A percentile compares a stretch with the other conserved stretches of the same genome.
These are phyloP conservation scores for Hapalemur alaotrensis DNA, from an alignment of 2,797 vertebrate genomes.

Conservation along the genomic window DNA sequence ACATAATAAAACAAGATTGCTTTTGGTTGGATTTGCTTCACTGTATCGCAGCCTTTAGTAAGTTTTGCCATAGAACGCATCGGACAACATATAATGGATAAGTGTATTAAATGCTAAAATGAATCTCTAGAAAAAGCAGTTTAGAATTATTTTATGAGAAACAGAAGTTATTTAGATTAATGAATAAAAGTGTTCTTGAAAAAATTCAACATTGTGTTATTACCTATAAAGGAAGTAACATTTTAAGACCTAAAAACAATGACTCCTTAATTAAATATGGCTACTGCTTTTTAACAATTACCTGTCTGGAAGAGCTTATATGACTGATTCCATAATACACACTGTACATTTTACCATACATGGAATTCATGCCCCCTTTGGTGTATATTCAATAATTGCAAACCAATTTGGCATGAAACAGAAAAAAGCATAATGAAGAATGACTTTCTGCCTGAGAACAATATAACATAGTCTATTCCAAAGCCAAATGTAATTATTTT, in stretches of 20 bases:
- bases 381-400: neutral
- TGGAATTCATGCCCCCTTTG: neutral
- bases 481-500: conserved; percentile 43
- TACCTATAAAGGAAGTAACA: neutral
- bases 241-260: neutral
- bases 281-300: neutral
- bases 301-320: neutral
- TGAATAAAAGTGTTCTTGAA: neutral
- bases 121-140: neutral
- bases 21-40: conserved; percentile 42
- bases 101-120: conserved; percentile 19
- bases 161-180: conserved; percentile 24
- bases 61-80: neutral
- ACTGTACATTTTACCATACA: neutral
- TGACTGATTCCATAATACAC: neutral
- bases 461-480: neutral
- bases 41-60: neutral
- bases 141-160: conserved; percentile 10
- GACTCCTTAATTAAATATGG: neutral
- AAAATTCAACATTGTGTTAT: neutral
- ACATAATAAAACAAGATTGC: conserved; percentile 69
- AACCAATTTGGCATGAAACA: conserved; percentile 2
- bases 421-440: neutral
- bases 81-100: neutral
- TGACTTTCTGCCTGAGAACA: neutral